Conservation (phyloP, 2,888 invertebrate genomes). For the Lithophane socia region DNA sequence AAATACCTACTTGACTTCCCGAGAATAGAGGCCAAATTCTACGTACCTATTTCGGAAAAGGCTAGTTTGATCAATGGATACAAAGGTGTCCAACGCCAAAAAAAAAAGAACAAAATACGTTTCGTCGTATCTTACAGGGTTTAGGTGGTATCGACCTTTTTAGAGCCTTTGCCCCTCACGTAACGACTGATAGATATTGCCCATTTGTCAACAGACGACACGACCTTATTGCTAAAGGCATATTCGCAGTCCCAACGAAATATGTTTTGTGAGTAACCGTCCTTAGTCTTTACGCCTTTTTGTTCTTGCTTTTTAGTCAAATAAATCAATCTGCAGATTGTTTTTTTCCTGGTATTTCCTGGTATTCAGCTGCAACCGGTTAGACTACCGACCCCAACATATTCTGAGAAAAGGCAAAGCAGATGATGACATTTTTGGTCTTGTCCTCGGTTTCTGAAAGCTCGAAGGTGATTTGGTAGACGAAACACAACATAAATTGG, state of each 20-base stretch:
- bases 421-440: background rate
- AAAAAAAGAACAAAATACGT: constrained; percentile 20
- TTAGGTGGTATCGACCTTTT: constrained; percentile 37
- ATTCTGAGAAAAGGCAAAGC: background rate
- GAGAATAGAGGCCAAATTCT: background rate
- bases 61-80: constrained; percentile 4
- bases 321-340: no score
- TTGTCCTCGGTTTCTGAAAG: background rate
- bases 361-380: background rate
- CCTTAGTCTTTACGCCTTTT: background rate
- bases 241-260: constrained; percentile 17
- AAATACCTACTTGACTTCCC: background rate
- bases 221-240: constrained; percentile 29
- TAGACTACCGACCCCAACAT: background rate
- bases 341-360: no score
- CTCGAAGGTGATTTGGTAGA: background rate
- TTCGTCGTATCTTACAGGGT: constrained; percentile 24
- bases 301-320: background rate
- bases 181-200: constrained; percentile 53
- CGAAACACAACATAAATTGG: background rate
- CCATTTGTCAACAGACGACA: constrained; percentile 50
- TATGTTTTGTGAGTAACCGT: constrained; percentile 23
- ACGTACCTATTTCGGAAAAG: constrained; percentile 3
- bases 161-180: constrained; percentile 45
- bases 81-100: background rate